Conservation (phyloP, 2,888 invertebrate species). For the Nomada hirtipes region DNA sequence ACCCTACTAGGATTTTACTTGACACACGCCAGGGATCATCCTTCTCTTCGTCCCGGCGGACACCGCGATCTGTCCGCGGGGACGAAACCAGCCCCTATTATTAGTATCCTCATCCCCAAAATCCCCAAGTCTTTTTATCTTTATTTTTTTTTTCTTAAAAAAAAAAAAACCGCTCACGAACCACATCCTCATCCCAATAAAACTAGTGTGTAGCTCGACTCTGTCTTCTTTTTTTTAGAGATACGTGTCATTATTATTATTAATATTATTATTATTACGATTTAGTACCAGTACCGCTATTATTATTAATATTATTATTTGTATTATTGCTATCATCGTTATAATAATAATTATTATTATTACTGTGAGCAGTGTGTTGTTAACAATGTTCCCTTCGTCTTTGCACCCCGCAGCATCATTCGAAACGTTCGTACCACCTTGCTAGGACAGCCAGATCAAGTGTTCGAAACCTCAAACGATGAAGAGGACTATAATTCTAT, state of each 20-base stretch:
- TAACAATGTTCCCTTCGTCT: neutral
- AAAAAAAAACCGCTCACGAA: conserved; percentile 67
- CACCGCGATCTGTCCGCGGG: conserved; percentile 76
- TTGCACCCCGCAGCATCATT: neutral
- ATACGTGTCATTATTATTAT: conserved; percentile 77
- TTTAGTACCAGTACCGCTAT: conserved; percentile 79
- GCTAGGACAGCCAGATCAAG: neutral
- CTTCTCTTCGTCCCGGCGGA: conserved; percentile 77
- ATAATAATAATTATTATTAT: conserved; percentile 81
- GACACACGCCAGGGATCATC: conserved; percentile 51
- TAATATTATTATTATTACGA: conserved; percentile 80
- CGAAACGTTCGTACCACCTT: neutral
- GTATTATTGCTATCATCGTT: conserved; percentile 81
- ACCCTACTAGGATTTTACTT: conserved; percentile 45
- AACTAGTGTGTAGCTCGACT: conserved; percentile 77
- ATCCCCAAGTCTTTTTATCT: conserved; percentile 46
- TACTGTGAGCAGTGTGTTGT: conserved; percentile 69
- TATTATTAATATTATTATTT: conserved; percentile 82
- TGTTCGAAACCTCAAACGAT: neutral
- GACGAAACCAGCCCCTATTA: conserved; percentile 66
- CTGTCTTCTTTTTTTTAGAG: conserved; percentile 73
- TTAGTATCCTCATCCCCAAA: conserved; percentile 51
- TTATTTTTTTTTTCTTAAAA: conserved; percentile 64
- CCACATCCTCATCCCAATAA: conserved; percentile 74
- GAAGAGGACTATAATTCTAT: too few relatives aligned